A percentile compares a stretch with the other conserved stretches of the same genome.
Conservation (phyloP, 30 jellyfish, hydroid and myxozoan species). For the Chironex yamaguchii region DNA sequence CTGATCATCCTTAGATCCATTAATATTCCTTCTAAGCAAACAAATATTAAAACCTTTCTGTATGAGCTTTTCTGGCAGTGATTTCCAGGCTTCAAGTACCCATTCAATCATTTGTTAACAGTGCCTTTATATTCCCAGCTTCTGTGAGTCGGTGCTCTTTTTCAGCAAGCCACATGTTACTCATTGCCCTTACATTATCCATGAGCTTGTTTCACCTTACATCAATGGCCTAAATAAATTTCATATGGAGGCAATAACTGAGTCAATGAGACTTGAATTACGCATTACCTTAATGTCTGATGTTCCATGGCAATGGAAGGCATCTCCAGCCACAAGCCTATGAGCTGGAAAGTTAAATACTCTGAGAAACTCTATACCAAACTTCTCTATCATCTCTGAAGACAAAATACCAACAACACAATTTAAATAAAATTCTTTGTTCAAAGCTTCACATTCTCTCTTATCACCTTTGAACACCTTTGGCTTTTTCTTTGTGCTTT, state of each 20-base stretch:
- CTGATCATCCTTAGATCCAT: neutral
- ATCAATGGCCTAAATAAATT: neutral
- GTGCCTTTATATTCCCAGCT: neutral
- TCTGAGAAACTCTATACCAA: neutral
- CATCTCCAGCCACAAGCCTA: neutral
- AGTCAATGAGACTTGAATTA: neutral
- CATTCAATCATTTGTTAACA: neutral
- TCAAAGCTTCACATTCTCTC: neutral
- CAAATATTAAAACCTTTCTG: neutral
- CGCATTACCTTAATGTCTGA: neutral
- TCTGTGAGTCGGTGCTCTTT: neutral
- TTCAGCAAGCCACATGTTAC: neutral
- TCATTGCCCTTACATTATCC: neutral
- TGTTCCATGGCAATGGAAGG: neutral
- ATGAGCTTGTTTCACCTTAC: neutral
- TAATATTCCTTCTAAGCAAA: neutral
- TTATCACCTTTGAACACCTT: neutral
- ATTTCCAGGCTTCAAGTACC: neutral
- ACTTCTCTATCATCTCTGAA: neutral
- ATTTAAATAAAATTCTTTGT: too few relatives aligned
- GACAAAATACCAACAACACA: neutral
- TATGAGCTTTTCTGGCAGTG: neutral
- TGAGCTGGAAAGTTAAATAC: neutral
- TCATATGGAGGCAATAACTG: neutral
- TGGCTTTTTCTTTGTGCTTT: neutral